Evolutionary conservation across 2,113 vertebrate species (phyloP).

Genomic region (Colossoma macropomum): DNA sequence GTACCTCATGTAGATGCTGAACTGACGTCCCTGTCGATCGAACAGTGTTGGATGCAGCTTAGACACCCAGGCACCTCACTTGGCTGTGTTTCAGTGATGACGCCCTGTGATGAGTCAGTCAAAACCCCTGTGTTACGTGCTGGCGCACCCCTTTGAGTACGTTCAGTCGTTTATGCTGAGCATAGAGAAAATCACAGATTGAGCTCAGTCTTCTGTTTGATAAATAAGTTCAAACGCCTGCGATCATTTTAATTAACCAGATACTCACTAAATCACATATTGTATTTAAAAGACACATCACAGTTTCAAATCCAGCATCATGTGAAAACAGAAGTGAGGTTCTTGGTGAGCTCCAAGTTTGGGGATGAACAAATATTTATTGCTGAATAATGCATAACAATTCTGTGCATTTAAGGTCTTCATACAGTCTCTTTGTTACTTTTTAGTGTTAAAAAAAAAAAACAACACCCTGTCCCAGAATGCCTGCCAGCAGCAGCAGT

Average conservation of each 20-base stretch:
- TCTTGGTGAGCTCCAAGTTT: slow-evolving; percentile 82
- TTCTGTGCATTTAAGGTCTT: slow-evolving; percentile 82
- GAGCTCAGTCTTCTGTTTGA: background rate
- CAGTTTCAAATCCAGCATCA: slow-evolving; percentile 13
- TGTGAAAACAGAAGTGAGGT: slow-evolving; percentile 81
- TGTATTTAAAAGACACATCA: background rate
- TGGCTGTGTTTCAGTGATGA: slow-evolving; percentile 60
- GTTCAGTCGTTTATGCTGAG: slow-evolving; percentile 33
- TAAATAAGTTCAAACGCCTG: background rate
- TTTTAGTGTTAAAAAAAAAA: slow-evolving; percentile 66
- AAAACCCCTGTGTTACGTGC: slow-evolving; percentile 29
- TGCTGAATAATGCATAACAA: slow-evolving; percentile 84
- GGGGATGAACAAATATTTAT: slow-evolving; percentile 96
- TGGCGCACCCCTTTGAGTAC: slow-evolving; percentile 30
- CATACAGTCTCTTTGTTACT: slow-evolving; percentile 80
- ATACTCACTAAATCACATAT: slow-evolving; percentile 13
- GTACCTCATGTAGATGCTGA: slow-evolving; percentile 89
- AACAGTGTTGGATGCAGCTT: slow-evolving; percentile 74
- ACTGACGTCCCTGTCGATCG: slow-evolving; percentile 75
- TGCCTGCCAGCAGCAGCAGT: slow-evolving; percentile 84
- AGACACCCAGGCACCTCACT: slow-evolving; percentile 73
- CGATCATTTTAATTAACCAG: background rate
- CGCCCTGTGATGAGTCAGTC: slow-evolving; percentile 45
- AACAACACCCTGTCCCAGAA: slow-evolving; percentile 57
- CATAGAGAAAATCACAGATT: slow-evolving; percentile 19